Percentiles rank a stretch among this genome's conserved stretches.
Conservation (phyloP, 1,140 invertebrate species). For the Ditylenchus dipsaci region DNA sequence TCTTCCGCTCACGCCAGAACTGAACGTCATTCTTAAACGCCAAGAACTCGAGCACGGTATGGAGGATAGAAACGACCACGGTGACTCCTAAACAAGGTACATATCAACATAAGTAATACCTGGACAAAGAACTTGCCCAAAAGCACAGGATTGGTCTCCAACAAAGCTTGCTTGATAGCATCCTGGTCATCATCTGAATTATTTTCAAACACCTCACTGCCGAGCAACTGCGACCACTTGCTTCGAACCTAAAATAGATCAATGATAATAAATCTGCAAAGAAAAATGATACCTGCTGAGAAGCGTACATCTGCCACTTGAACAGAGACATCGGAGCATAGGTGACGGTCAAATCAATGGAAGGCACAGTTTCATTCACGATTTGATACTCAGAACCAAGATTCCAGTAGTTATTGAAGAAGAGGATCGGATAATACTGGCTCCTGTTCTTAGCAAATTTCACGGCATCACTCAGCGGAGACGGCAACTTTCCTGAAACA, state of each 20-base stretch:
- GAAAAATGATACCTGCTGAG: conserved; percentile 65
- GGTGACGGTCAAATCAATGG: conserved; percentile 69
- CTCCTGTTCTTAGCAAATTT: conserved; percentile 69
- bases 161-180: conserved; percentile 86
- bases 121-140: conserved; percentile 63
- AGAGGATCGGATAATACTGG: conserved; percentile 78
- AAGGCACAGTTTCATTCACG: conserved; percentile 74
- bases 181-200: conserved; percentile 84
- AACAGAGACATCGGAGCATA: conserved; percentile 88
- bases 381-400: conserved; percentile 88
- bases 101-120: too few species aligned
- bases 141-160: conserved; percentile 94
- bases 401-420: conserved; percentile 69
- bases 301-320: conserved; percentile 91
- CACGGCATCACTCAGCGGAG: conserved; percentile 61
- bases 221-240: conserved; percentile 60
- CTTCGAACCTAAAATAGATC: conserved; percentile 60
- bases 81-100: conserved; percentile 66
- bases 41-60: conserved; percentile 94
- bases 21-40: conserved; percentile 99
- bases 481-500: conserved; percentile 44
- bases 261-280: too few species aligned
- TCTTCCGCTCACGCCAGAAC: conserved; percentile 97
- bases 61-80: conserved; percentile 83
- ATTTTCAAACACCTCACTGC: conserved; percentile 65